Conservation (phyloP, 2,888 invertebrate species). For the Cephus nigrinus region DNA sequence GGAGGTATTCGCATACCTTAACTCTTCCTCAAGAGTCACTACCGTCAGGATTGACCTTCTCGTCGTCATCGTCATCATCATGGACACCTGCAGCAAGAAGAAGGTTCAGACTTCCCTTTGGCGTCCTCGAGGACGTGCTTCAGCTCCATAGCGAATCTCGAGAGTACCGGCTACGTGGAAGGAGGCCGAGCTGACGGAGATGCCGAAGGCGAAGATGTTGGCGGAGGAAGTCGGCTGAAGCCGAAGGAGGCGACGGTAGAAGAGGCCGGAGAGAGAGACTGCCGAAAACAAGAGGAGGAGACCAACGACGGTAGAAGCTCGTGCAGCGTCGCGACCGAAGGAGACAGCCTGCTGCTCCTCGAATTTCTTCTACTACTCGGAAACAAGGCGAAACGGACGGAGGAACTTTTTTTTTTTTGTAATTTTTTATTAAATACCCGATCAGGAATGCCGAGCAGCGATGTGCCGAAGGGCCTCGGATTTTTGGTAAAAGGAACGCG, state of each 20-base stretch:
- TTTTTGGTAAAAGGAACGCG: background rate
- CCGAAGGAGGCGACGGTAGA: background rate
- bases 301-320: background rate
- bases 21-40: background rate
- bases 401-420: slow-evolving; percentile 4
- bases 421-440: background rate
- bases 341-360: background rate
- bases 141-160: background rate
- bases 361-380: background rate
- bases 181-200: background rate
- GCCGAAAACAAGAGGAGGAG: background rate
- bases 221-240: background rate
- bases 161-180: background rate
- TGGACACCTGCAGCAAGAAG: background rate
- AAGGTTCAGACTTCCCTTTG: background rate
- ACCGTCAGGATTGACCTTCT: background rate
- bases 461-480: background rate
- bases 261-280: background rate
- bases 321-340: background rate
- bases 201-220: background rate
- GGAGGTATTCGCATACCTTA: background rate
- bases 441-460: background rate
- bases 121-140: background rate
- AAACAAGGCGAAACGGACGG: background rate
- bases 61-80: background rate